A percentile compares a stretch with the other conserved stretches of the same genome.
These are phyloP conservation scores for Zaprionus inermis DNA, from an alignment of 1,140 invertebrate genomes.

Conservation along the genomic window DNA sequence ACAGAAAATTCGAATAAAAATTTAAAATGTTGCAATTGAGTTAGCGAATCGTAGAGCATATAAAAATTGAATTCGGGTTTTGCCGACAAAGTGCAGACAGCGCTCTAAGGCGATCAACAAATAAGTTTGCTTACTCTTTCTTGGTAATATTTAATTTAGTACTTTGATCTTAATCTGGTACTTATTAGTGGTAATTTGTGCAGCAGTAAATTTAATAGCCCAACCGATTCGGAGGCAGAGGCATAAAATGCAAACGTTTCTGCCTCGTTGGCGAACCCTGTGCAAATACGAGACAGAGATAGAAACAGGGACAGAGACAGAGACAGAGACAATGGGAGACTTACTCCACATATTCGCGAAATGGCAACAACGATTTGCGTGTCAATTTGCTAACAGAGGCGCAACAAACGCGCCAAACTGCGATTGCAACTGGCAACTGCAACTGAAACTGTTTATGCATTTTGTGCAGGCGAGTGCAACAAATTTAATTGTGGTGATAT, in stretches of 20 bases:
- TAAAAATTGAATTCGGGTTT: background rate
- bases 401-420: slow-evolving; percentile 20
- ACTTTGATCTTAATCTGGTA: slow-evolving; percentile 37
- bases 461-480: slow-evolving; percentile 80
- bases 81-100: background rate
- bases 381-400: slow-evolving; percentile 67
- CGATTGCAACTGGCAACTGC: slow-evolving; percentile 23
- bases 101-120: background rate
- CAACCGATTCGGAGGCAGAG: slow-evolving; percentile 20
- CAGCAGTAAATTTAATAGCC: slow-evolving; percentile 51
- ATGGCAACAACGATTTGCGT: slow-evolving; percentile 68
- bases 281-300: slow-evolving; percentile 53
- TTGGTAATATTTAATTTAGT: slow-evolving; percentile 15
- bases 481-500: slow-evolving; percentile 79
- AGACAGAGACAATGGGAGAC: slow-evolving; percentile 11
- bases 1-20: background rate
- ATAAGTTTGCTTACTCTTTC: slow-evolving; percentile 12
- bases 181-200: slow-evolving; percentile 47
- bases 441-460: slow-evolving; percentile 75
- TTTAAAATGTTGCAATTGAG: background rate
- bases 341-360: slow-evolving; percentile 19
- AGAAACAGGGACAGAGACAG: slow-evolving; percentile 1
- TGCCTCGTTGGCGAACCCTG: slow-evolving; percentile 64
- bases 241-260: slow-evolving; percentile 57
- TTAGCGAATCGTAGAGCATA: background rate